phyloP scores from a whole-genome alignment of 2,888 invertebrate genomes.

The Agrochola litura region DNA sequence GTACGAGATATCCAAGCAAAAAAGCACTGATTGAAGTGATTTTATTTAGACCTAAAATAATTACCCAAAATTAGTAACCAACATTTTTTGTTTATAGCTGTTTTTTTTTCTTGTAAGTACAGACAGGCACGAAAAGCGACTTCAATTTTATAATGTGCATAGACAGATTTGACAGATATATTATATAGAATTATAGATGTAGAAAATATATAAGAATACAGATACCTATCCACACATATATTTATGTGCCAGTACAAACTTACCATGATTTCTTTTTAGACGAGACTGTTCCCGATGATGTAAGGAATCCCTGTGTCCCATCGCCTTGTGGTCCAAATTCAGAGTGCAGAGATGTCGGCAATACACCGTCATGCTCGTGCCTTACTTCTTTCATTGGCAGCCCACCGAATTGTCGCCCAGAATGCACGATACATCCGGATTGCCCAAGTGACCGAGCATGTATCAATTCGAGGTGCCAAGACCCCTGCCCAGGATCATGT shows the following conservation, averaged over 20 bases:
- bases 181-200: not conserved
- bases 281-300: slow-evolving; percentile 75
- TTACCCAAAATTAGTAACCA: too few species aligned
- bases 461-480: slow-evolving; percentile 93
- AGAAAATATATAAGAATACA: not conserved
- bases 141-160: too few species aligned
- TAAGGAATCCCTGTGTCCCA: slow-evolving; percentile 90
- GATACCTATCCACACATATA: not conserved
- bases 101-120: too few species aligned
- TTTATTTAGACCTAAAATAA: too few species aligned
- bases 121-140: not conserved
- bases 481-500: slow-evolving; percentile 95
- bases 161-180: not conserved
- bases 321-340: slow-evolving; percentile 93
- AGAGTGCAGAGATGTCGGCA: slow-evolving; percentile 91
- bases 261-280: slow-evolving; percentile 72
- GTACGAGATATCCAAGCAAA: too few species aligned
- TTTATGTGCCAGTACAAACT: not conserved
- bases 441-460: slow-evolving; percentile 94
- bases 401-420: slow-evolving; percentile 93
- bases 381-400: slow-evolving; percentile 92
- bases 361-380: slow-evolving; percentile 92
- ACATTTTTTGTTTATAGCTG: too few species aligned
- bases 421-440: slow-evolving; percentile 93
- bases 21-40: too few species aligned